Conservation (phyloP, 2,888 invertebrate species). For the Chelonus formosanus region DNA sequence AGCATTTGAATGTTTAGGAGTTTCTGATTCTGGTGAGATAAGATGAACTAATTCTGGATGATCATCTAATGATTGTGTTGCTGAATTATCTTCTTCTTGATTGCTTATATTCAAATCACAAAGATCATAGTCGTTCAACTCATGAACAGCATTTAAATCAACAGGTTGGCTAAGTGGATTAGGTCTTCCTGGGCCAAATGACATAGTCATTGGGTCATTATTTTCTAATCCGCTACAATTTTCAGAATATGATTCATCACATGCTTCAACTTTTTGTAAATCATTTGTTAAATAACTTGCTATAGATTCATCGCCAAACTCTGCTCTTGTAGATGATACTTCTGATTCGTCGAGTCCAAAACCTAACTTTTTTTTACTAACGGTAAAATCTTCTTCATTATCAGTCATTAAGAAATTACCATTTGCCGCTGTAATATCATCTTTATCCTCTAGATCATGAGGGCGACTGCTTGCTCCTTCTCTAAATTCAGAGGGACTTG, state of each 20-base stretch:
- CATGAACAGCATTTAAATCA: constrained; percentile 67
- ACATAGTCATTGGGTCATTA: constrained; percentile 59
- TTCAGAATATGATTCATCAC: constrained; percentile 52
- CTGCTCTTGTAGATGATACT: constrained; percentile 67
- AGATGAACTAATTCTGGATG: constrained; percentile 35
- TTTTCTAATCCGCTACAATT: constrained; percentile 47
- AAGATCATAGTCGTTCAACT: constrained; percentile 53
- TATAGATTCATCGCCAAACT: constrained; percentile 67
- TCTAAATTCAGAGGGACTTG: constrained; percentile 72
- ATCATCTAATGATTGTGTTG: constrained; percentile 32
- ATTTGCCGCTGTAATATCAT: constrained; percentile 20
- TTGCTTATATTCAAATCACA: constrained; percentile 32
- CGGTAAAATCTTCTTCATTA: constrained; percentile 19
- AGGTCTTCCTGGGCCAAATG: constrained; percentile 56
- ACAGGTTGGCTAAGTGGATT: constrained; percentile 51
- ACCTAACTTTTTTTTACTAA: constrained; percentile 39
- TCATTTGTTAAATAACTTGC: constrained; percentile 57
- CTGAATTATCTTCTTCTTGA: constrained; percentile 10
- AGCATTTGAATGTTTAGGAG: constrained; percentile 29
- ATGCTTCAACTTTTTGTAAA: constrained; percentile 49
- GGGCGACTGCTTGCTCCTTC: constrained; percentile 73
- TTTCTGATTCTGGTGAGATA: constrained; percentile 33
- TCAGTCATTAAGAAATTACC: constrained; percentile 40
- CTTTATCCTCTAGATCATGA: constrained; percentile 65
- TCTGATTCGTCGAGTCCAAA: constrained; percentile 66